A percentile compares a stretch with the other conserved stretches of the same genome.
phyloP scores from a whole-genome alignment of 2,888 invertebrate genomes.

The Chirona hameri region DNA sequence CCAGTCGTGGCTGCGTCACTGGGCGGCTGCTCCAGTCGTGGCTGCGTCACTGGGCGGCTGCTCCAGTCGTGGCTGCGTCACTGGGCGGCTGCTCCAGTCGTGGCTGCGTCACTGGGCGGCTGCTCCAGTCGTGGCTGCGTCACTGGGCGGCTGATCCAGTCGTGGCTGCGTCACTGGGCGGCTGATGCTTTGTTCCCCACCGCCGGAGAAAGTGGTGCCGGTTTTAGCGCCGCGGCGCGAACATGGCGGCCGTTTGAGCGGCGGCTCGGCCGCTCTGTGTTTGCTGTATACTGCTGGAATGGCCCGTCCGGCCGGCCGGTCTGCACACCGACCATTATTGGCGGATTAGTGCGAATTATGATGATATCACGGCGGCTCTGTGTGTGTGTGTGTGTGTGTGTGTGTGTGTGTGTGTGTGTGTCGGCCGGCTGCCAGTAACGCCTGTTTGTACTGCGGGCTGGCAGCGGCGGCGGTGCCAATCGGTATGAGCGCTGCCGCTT shows the following conservation, averaged over 20 bases:
- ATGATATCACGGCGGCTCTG: neutral
- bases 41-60: no score
- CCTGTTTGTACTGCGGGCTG: neutral
- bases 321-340: neutral
- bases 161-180: no score
- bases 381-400: no score
- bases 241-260: neutral
- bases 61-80: no score
- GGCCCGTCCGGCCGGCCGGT: neutral
- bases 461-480: neutral
- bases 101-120: no score
- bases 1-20: no score
- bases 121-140: no score
- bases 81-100: no score
- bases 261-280: neutral
- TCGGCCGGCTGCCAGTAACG: neutral
- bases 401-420: neutral
- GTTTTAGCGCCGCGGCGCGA: neutral
- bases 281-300: neutral
- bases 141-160: no score
- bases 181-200: neutral
- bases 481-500: neutral
- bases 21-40: no score
- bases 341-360: constrained; percentile 28
- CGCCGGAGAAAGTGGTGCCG: neutral